phyloP scores from a whole-genome alignment of 2,888 invertebrate species.

The Athalia circularis region DNA sequence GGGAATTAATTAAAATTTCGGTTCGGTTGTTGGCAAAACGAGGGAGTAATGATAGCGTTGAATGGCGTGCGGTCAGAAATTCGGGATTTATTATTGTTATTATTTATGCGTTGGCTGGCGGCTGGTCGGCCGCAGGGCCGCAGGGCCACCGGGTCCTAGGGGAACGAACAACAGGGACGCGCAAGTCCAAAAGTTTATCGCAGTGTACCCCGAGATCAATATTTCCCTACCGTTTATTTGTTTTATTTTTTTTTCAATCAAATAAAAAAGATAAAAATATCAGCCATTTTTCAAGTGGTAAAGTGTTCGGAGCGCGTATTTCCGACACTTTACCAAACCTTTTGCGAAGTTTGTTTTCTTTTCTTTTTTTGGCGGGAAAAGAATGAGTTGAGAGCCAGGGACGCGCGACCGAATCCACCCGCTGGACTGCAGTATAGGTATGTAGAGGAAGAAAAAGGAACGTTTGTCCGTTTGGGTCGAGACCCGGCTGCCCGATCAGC shows the following conservation, averaged over 20 bases:
- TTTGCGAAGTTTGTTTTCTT: too few relatives aligned
- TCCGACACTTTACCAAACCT: too few relatives aligned
- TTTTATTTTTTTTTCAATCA: too few relatives aligned
- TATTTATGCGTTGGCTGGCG: slow-evolving; percentile 35
- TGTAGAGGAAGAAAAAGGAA: neutral
- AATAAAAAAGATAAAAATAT: too few relatives aligned
- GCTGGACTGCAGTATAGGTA: neutral
- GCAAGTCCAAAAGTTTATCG: neutral
- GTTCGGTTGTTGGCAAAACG: slow-evolving; percentile 59
- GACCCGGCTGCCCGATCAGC: slow-evolving; percentile 38
- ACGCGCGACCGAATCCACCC: slow-evolving; percentile 17
- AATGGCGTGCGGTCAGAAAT: slow-evolving; percentile 60
- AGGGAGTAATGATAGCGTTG: slow-evolving; percentile 66
- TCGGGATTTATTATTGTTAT: slow-evolving; percentile 47
- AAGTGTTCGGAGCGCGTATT: too few relatives aligned
- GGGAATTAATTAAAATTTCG: slow-evolving; percentile 70
- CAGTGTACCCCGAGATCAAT: neutral
- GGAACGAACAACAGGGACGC: slow-evolving; percentile 6
- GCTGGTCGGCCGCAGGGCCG: slow-evolving; percentile 33
- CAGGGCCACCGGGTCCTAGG: neutral
- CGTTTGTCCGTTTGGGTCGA: slow-evolving; percentile 38
- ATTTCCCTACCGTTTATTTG: neutral
- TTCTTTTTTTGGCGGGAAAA: neutral
- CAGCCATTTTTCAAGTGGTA: too few relatives aligned
- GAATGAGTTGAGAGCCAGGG: slow-evolving; percentile 18